Base-by-base conservation (phyloP, 2,888 invertebrate species). In the Tortrix viridana region DNA sequence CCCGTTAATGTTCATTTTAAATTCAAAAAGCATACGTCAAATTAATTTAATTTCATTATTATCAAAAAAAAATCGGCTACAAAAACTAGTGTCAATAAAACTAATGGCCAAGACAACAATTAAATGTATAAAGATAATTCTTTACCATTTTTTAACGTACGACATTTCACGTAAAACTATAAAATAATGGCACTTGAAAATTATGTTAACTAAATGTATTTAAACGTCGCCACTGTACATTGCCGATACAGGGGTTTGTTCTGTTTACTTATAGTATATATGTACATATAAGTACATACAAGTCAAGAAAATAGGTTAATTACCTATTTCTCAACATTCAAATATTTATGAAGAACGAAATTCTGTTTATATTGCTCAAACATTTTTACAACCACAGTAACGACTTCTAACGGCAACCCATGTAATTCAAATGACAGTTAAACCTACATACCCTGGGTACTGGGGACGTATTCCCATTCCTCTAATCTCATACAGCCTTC, bases 401-500 rank as follows among this genome's bases (percentile, higher is more conserved):
- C 56, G 62, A 50, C 44, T 56, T 23, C 62, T 56, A 46, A 16
- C 43, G 37, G 12, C 22, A 38, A 54, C 6, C 7, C 5, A 1
- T 20, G 62, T 67, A 71, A 66, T 67, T 68, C 66, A 64, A 76
- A 73, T 79, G 78, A 80, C 82, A 82, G 76, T 84, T 84, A 84
- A 77, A 72, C 71, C 89, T 91, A 90, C 82, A 79, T 90, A 91
- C 90, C 90, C 90, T 91, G 90, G 91, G 85, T 85, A 75, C 72
- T 80, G 81, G 88, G 88, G 87, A 85, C 84, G 83, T 82, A 77
- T 74, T 77, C 87, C 89, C 86, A 78, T 76, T 77, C 75, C 74
- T 77, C 76, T 75, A 46, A 78, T 82, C 70, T 66, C 77, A 73
- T 85, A 87, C 89, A 91, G 90, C 90, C 90, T 90, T 89, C 85